Base-by-base conservation (phyloP, 1,140 invertebrate species). In the Lysiphlebus fabarum region DNA sequence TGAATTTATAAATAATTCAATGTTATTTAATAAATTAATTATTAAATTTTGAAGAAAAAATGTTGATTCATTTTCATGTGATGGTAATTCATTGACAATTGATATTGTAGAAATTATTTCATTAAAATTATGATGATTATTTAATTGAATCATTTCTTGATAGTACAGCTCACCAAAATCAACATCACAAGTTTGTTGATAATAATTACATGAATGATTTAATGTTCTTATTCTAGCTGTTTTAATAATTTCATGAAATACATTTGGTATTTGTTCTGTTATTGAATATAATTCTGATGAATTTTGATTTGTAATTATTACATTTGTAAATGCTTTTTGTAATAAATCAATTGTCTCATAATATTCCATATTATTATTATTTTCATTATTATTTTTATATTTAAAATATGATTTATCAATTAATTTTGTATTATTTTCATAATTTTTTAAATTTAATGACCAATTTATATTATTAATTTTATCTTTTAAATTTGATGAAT, bases 231-330 rank as follows among this genome's bases (percentile, higher is more conserved):
- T 8, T 6, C 42, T 26, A 10, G 61, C 56, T 7, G 58, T 56
- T 44, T 61, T 62, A 11, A 62, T 58, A 34, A 65, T 65, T 38
- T 65, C 64, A n/a, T 50, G n/a, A 7, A 65, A 50, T 0, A 61
- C 56, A 43, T 55, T 47, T 6, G 53, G 56, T 7, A 62, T 43
- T 44, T 56, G 48, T 33, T 62, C 49, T 8, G 58, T 40, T 6
- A 58, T 10, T 0, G 61, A 61, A 42, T 62, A 62, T 7, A 65
- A 36, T 17, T 59, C 61, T 6, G 49, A 41, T 26, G 57, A 42
- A 14, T 41, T 44, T 26, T 26, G 17, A 26, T 26, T 26, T 26
- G 17, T 4, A 26, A 26, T 26, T 0, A 26, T 26, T 26, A 4
- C 17, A 26, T 26, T 26, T 1, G 17, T 26, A 4, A 2, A 26